A percentile compares a stretch with the other conserved stretches of the same genome.
Conservation (phyloP, 2,113 vertebrate genomes). For the Crotophaga sulcirostris region DNA sequence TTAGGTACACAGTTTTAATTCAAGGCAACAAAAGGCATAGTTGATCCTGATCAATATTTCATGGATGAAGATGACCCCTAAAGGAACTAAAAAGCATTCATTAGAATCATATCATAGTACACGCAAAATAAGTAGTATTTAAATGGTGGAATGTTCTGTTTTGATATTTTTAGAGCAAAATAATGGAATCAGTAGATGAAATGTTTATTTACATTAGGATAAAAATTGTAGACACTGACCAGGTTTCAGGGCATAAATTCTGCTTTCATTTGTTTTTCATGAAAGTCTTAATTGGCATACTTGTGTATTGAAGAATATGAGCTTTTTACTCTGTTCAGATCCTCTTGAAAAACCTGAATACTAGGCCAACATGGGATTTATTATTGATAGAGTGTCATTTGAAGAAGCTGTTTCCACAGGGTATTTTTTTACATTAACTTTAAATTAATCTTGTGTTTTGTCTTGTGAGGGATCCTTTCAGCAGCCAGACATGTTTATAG, state of each 20-base stretch:
- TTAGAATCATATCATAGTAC: not conserved
- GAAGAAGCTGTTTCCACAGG: not conserved
- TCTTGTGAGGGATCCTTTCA: not conserved
- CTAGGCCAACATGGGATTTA: not conserved
- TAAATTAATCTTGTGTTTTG: not conserved
- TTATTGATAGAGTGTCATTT: not conserved
- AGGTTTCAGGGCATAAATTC: not conserved
- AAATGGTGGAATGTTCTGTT: not conserved
- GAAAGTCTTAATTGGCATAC: not conserved
- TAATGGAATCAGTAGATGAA: not conserved
- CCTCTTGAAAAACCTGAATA: not conserved
- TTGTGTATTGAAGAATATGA: not conserved
- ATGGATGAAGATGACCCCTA: not conserved
- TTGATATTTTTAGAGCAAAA: not conserved
- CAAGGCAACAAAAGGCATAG: not conserved
- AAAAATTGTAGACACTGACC: not conserved
- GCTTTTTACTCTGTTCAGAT: not conserved
- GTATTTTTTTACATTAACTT: not conserved
- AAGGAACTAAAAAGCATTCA: not conserved
- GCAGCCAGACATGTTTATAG: not conserved
- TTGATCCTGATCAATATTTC: not conserved
- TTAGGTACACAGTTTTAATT: not conserved
- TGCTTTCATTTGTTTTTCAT: not conserved
- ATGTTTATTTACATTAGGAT: not conserved
- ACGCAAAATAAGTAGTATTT: conserved; percentile 12